A percentile compares a stretch with the other conserved stretches of the same genome.
Evolutionary conservation across 2,888 invertebrate genomes (phyloP).

Genomic region (Aethes cnicana): DNA sequence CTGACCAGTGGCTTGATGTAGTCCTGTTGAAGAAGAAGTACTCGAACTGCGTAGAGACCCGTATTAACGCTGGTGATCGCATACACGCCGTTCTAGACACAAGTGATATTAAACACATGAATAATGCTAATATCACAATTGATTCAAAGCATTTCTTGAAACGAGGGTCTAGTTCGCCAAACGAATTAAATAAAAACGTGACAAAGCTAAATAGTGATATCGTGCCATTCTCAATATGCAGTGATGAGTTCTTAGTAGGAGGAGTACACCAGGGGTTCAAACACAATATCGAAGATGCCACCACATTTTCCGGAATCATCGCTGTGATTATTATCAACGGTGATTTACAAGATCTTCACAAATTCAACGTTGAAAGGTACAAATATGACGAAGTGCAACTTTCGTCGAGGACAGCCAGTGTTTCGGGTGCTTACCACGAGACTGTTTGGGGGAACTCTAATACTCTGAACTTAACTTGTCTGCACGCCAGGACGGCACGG

Average conservation of each 20-base stretch:
- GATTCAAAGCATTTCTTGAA: no score
- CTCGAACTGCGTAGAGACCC: conserved; percentile 62
- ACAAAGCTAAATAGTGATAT: not conserved
- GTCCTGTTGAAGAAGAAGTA: conserved; percentile 55
- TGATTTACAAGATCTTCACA: conserved; percentile 56
- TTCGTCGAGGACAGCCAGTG: conserved; percentile 67
- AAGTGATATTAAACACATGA: conserved; percentile 36
- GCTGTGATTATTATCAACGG: conserved; percentile 59
- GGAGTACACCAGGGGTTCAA: conserved; percentile 53
- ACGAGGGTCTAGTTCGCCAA: no score
- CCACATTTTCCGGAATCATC: conserved; percentile 54
- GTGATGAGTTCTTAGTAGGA: conserved; percentile 65
- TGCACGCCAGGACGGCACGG: conserved; percentile 55
- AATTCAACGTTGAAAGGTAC: conserved; percentile 54
- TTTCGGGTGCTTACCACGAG: conserved; percentile 71
- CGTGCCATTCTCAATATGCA: conserved; percentile 45
- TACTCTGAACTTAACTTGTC: conserved; percentile 65
- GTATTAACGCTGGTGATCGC: conserved; percentile 64
- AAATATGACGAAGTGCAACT: conserved; percentile 57
- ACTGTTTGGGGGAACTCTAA: conserved; percentile 65
- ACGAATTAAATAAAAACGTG: no score
- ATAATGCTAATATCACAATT: conserved; percentile 5
- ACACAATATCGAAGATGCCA: conserved; percentile 48
- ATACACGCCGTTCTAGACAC: conserved; percentile 55
- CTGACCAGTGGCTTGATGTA: conserved; percentile 69